These are phyloP conservation scores for Drosophila nr. perissopoda DNA, from an alignment of 2,888 invertebrate genomes.

Conservation along the genomic window DNA sequence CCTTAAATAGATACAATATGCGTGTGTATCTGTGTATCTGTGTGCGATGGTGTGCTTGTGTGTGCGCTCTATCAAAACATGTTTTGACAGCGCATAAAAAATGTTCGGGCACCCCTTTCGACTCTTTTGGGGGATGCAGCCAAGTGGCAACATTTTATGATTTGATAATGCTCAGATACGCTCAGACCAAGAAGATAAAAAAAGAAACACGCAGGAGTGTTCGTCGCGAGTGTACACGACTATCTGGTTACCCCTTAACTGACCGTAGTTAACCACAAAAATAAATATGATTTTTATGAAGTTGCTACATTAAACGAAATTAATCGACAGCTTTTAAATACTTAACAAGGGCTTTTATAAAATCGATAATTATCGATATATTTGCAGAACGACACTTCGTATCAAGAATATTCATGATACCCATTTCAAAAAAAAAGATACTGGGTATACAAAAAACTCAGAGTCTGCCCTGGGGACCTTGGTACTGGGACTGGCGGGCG, in stretches of 20 bases:
- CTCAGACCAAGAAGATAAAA: slow-evolving; percentile 15
- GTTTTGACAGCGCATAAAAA: slow-evolving; percentile 84
- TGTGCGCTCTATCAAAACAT: slow-evolving; percentile 80
- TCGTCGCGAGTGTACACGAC: neutral
- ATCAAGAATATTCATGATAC: too few relatives aligned
- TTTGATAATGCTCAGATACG: slow-evolving; percentile 83
- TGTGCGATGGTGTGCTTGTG: slow-evolving; percentile 37
- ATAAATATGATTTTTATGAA: neutral
- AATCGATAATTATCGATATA: neutral
- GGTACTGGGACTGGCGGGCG: slow-evolving; percentile 18
- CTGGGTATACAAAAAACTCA: slow-evolving; percentile 21
- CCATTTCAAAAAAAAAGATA: neutral
- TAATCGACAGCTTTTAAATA: neutral
- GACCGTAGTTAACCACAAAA: neutral
- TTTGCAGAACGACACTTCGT: neutral
- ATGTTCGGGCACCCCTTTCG: slow-evolving; percentile 69
- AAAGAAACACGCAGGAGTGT: neutral
- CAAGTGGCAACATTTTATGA: slow-evolving; percentile 84
- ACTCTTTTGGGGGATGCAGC: slow-evolving; percentile 46
- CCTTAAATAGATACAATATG: slow-evolving; percentile 45
- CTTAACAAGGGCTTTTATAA: neutral
- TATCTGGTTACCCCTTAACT: slow-evolving; percentile 4
- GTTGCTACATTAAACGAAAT: fast-evolving
- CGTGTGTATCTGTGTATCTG: slow-evolving; percentile 3
- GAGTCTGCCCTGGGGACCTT: slow-evolving; percentile 57